Base-by-base conservation (phyloP, 2,113 vertebrate species). In the Calyptommatus sinebrachiatus region DNA sequence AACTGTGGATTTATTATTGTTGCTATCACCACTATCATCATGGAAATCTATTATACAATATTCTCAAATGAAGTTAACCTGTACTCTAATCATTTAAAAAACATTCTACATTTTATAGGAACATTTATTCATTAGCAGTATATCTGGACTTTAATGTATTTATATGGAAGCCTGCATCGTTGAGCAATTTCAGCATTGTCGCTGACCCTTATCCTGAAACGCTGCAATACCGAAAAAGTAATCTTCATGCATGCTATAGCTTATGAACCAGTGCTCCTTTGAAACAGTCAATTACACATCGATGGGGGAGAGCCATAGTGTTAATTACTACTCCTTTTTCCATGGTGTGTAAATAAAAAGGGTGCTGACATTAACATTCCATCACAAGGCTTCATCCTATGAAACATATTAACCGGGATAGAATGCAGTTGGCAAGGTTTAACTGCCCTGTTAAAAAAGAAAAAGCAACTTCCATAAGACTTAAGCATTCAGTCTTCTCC, bases 321-420 rank as follows among this genome's bases (percentile, higher is more conserved):
- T 96, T 96, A 96, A 96, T 96, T 96, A 96, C 95, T 93, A 95
- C 95, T 95, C 95, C 95, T 95, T 94, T 88, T 93, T 93, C 94
- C 93, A 92, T 84, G 88, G 93, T 94, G 96, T 94, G 97, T 99
- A 99, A 99, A 99, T 99, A 99, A 97, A 97, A 96, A 92, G 91
- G 94, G 87, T 96, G 97, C 97, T 98, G 97, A 97, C 95, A 96
- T 97, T 98, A 95, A 97, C 96, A 98, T 97, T 98, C 97, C 96
- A 94, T 94, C 87, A 91, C 93, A 94, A 81, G 88, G 92, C 94
- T 93, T 94, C 94, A 92, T 94, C 92, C 91, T 89, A 97, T 89
- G 89, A 92, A 95, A 93, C 87, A 92, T 90, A 96, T 95, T 93
- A 94, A 94, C 91, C 89, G 90, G 92, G 90, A 89, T 88, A 92